Percentiles rank a stretch among this genome's conserved stretches.
Conservation (phyloP, 2,888 invertebrate genomes). For the Pheosia gnoma region DNA sequence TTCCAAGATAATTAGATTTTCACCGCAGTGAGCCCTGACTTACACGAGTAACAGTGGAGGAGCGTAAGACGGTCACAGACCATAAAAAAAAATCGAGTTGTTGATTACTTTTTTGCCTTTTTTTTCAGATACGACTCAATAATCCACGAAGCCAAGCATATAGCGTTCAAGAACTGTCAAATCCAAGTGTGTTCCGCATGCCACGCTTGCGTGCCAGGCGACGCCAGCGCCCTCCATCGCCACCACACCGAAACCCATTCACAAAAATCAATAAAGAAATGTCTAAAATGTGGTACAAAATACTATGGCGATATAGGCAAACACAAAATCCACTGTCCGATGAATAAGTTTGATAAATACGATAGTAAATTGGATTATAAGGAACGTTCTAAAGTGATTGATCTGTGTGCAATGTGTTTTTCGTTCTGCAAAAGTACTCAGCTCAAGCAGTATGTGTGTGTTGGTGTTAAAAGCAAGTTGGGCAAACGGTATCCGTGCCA, state of each 20-base stretch:
- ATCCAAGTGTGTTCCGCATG: conserved; percentile 43
- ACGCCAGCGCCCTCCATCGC: conserved; percentile 10
- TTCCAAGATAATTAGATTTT: too few relatives aligned
- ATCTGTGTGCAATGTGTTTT: conserved; percentile 48
- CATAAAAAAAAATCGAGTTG: not conserved
- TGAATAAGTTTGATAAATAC: not conserved
- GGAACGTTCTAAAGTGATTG: conserved; percentile 12
- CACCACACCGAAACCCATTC: conserved; percentile 15
- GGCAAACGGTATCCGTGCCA: conserved; percentile 39
- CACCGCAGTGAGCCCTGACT: not conserved
- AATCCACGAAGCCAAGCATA: conserved; percentile 49
- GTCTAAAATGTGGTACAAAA: not conserved
- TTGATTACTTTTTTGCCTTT: not conserved
- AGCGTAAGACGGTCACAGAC: too few relatives aligned
- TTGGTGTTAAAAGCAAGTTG: conserved; percentile 25
- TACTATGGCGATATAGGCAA: not conserved
- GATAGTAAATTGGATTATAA: not conserved
- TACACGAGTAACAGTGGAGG: not conserved
- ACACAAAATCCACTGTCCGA: not conserved
- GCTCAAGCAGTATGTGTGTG: conserved; percentile 26
- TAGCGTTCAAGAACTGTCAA: conserved; percentile 27
- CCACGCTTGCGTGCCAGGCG: conserved; percentile 43
- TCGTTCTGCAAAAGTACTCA: conserved; percentile 40
- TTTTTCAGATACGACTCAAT: conserved; percentile 50
- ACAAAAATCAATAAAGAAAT: not conserved